phyloP scores from a whole-genome alignment of 2,888 invertebrate species.

The Cabera pusaria region DNA sequence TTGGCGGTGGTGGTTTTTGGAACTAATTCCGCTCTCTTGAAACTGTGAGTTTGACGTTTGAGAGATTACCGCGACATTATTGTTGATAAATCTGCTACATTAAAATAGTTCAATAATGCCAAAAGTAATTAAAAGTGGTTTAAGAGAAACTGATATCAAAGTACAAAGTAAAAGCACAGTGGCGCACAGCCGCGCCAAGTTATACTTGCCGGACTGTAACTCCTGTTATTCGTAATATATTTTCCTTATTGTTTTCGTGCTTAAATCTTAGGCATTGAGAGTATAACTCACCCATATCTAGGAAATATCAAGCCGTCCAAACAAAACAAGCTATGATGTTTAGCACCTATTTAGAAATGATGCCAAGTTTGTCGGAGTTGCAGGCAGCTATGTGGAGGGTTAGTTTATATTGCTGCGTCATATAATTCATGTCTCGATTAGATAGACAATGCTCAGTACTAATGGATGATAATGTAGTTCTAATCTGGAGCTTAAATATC shows the following conservation, averaged over 20 bases:
- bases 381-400: constrained; percentile 11
- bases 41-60: no score
- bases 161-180: no score
- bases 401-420: constrained; percentile 18
- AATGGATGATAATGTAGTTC: constrained; percentile 10
- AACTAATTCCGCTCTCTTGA: no score
- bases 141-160: no score
- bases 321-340: constrained; percentile 11
- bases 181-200: no score
- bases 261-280: constrained; percentile 9
- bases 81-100: constrained; percentile 10
- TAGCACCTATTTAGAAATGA: constrained; percentile 9
- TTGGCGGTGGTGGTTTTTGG: no score
- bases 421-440: constrained; percentile 19
- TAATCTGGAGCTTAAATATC: no score
- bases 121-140: constrained; percentile 1
- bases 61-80: no score
- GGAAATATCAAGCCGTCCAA: constrained; percentile 13
- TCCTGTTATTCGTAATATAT: no score
- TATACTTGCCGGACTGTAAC: no score
- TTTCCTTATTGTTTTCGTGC: constrained; percentile 17
- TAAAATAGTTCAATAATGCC: constrained; percentile 1
- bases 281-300: constrained; percentile 12
- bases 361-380: constrained; percentile 8
- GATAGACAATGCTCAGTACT: constrained; percentile 19